Percentiles rank a stretch among this genome's conserved stretches.
phyloP scores from a whole-genome alignment of 2,113 vertebrate genomes.

The Ceyx margarethae region DNA sequence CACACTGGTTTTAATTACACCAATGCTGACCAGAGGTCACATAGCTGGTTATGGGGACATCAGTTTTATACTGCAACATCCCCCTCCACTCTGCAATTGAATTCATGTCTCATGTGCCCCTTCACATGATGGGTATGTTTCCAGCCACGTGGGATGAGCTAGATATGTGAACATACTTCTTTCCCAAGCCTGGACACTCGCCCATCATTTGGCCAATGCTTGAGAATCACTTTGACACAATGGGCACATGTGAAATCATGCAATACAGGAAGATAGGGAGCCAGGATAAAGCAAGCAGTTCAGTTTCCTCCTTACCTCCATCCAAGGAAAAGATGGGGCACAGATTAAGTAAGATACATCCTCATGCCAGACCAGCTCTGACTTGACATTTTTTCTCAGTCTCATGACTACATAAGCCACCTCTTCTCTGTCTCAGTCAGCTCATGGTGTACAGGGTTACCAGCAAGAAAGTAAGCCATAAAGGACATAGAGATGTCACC shows the following conservation, averaged over 20 bases:
- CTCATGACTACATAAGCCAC: background rate
- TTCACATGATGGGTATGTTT: background rate
- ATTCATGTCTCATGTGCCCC: fast-evolving
- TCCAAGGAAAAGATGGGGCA: background rate
- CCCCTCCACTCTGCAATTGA: background rate
- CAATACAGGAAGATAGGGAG: background rate
- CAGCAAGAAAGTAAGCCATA: background rate
- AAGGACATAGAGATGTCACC: background rate
- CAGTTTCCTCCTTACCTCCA: background rate
- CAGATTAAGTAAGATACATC: background rate
- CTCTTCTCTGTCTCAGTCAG: background rate
- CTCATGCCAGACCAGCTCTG: background rate
- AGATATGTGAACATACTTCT: background rate
- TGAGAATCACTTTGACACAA: background rate
- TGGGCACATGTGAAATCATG: background rate
- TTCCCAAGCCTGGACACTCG: background rate
- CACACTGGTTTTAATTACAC: background rate
- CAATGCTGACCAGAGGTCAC: background rate
- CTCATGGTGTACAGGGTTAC: background rate
- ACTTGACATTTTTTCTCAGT: background rate
- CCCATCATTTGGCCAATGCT: fast-evolving
- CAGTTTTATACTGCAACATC: background rate
- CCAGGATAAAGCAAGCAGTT: background rate
- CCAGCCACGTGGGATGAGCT: background rate
- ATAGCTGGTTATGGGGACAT: background rate